Base-by-base conservation (phyloP, 1,140 invertebrate genomes). In the Philaenus spumarius region DNA sequence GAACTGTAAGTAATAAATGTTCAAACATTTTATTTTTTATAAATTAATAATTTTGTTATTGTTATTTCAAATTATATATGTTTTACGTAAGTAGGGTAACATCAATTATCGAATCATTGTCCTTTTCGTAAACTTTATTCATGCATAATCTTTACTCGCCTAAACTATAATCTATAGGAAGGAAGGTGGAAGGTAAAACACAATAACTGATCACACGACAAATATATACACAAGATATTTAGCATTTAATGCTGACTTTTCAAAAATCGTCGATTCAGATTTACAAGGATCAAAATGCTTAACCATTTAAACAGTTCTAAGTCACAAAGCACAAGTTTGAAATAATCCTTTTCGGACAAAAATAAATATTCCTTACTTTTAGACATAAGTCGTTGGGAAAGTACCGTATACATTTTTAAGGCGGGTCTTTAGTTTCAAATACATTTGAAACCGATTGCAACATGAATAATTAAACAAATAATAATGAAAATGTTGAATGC, bases 241-340 rank as follows among this genome's bases (percentile, higher is more conserved):
- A 62, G 61, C 61, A 62, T 62, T 62, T 62, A 62, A 62, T 62
- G 61, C 61, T 62, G 50, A 55, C 61, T 26, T 55, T 58, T 59
- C 51, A 59, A 59, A 62, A 58, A 58, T 23, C 30, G 55, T 54
- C 35, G 48, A 52, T 40, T 58, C 45, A 50, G 24, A 58, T 58
- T 42, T 58, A 58, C 48, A 58, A 57, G 55, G 55, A 57, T 46
- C 35, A 57, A 51, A 47, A 48, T 57, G 34, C 55, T 57, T 57
- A 48, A 53, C 51, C 30, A 53, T 53, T 40, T 40, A 43, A 54
- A 54, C 35, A 40, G 30, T 42, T 42, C 30, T 57, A 61, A 58
- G 23, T 51, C 47, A 51, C 47, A 51, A 30, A 51, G 47, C 47
- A 51, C 47, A 35, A 46, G 23, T 46, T 46, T 17, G 43, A 20